Evolutionary conservation across 2,113 vertebrate species (phyloP).

Genomic region (Edolisoma coerulescens): DNA sequence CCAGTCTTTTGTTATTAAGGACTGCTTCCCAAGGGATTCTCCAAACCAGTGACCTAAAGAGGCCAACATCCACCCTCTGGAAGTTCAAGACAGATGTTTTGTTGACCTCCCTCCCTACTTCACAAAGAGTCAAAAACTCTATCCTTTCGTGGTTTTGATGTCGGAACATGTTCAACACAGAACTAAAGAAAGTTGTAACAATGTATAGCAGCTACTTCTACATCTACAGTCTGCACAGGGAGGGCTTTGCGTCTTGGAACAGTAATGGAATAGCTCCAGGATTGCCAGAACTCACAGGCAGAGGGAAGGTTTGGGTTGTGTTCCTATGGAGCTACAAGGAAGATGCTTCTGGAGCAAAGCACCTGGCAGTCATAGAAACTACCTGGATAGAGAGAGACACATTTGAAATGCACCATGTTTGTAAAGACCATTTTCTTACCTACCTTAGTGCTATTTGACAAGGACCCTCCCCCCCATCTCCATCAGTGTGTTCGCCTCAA

Average conservation of each 20-base stretch:
- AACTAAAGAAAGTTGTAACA: not conserved
- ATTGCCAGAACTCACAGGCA: not conserved
- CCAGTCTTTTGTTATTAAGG: not conserved
- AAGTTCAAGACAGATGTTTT: not conserved
- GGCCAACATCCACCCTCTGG: not conserved
- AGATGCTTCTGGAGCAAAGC: not conserved
- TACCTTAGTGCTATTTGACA: not conserved
- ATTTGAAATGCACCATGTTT: not conserved
- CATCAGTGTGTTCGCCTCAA: not conserved
- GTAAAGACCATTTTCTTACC: not conserved
- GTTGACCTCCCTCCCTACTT: not conserved
- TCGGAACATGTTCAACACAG: not conserved
- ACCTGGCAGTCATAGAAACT: not conserved
- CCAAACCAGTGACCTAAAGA: not conserved
- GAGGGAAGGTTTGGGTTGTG: not conserved
- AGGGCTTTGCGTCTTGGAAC: not conserved
- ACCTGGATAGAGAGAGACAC: not conserved
- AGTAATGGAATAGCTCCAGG: not conserved
- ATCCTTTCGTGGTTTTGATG: not conserved
- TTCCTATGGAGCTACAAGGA: not conserved
- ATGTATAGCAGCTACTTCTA: not conserved
- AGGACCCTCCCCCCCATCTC: rapidly evolving
- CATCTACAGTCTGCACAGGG: not conserved
- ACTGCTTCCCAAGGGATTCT: not conserved
- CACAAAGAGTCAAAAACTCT: not conserved